Evolutionary conservation across 1,140 invertebrate genomes (phyloP).

Genomic region (Euwallacea fornicatus): DNA sequence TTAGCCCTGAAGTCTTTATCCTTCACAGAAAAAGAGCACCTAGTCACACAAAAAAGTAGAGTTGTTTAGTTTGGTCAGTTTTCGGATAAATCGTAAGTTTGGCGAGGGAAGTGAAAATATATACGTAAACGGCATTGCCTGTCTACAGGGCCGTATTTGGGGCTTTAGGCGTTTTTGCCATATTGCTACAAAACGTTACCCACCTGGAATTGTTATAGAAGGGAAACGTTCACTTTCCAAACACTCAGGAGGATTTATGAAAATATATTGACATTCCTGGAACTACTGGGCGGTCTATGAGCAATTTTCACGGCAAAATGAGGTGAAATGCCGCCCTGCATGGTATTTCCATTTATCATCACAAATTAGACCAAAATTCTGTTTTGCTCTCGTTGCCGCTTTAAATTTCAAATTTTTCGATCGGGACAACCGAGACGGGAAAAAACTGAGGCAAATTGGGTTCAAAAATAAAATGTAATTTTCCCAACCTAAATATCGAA

Average conservation of each 20-base stretch:
- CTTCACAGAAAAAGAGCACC: background rate
- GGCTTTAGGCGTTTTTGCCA: too few species aligned
- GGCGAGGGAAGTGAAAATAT: slow-evolving; percentile 20
- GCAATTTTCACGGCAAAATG: too few species aligned
- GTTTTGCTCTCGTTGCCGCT: background rate
- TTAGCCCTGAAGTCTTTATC: too few species aligned
- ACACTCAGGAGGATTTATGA: too few species aligned
- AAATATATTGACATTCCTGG: too few species aligned
- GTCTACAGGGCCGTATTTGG: slow-evolving; percentile 1
- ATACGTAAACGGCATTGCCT: background rate
- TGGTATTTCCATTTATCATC: slow-evolving; percentile 6
- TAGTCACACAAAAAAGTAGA: background rate
- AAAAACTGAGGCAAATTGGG: background rate
- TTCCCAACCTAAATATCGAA: too few species aligned
- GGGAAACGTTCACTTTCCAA: too few species aligned
- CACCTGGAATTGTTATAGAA: too few species aligned
- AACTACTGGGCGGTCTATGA: too few species aligned
- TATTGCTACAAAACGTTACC: too few species aligned
- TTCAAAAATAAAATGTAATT: too few species aligned
- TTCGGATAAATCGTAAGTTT: slow-evolving; percentile 23
- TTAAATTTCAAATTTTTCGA: slow-evolving; percentile 15
- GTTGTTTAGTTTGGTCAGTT: slow-evolving; percentile 10
- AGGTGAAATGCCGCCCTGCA: background rate
- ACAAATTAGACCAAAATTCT: slow-evolving; percentile 9
- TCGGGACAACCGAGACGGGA: background rate